Percentiles rank a stretch among this genome's conserved stretches.
Evolutionary conservation across 2,888 invertebrate species (phyloP).

Genomic region (Cremastinae sp.): DNA sequence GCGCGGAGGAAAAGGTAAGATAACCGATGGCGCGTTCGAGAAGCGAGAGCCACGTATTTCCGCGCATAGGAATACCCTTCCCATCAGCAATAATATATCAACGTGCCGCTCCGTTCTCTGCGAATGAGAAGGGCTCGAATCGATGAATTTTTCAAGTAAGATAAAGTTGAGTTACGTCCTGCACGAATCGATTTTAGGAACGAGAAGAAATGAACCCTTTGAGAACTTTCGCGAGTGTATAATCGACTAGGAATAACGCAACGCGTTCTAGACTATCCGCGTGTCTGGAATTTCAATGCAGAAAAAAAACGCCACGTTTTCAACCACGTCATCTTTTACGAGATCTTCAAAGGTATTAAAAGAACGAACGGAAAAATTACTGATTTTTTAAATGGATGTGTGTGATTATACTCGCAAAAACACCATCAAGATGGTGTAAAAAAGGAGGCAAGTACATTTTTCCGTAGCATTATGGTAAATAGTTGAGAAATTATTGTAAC

Average conservation of each 20-base stretch:
- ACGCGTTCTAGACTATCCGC: background rate
- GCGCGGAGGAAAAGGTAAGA: slow-evolving; percentile 14
- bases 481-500: no score
- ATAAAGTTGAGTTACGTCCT: background rate
- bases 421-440: no score
- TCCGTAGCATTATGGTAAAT: no score
- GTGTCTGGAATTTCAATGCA: slow-evolving; percentile 15
- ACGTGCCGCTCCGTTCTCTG: background rate
- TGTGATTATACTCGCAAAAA: no score
- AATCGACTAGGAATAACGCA: slow-evolving; percentile 42
- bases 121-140: slow-evolving; percentile 10
- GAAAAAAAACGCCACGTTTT: slow-evolving; percentile 45
- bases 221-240: slow-evolving; percentile 28
- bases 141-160: background rate
- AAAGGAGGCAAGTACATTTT: no score
- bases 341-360: background rate
- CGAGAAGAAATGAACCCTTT: slow-evolving; percentile 39
- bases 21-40: slow-evolving; percentile 22
- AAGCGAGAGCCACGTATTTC: slow-evolving; percentile 2
- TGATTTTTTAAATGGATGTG: no score
- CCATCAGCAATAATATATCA: background rate
- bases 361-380: slow-evolving; percentile 24
- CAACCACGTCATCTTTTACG: slow-evolving; percentile 6
- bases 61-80: background rate
- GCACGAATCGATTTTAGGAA: no score